These are phyloP conservation scores for Sebastes cheni DNA, from an alignment of 2,797 vertebrate genomes.

Conservation along the genomic window DNA sequence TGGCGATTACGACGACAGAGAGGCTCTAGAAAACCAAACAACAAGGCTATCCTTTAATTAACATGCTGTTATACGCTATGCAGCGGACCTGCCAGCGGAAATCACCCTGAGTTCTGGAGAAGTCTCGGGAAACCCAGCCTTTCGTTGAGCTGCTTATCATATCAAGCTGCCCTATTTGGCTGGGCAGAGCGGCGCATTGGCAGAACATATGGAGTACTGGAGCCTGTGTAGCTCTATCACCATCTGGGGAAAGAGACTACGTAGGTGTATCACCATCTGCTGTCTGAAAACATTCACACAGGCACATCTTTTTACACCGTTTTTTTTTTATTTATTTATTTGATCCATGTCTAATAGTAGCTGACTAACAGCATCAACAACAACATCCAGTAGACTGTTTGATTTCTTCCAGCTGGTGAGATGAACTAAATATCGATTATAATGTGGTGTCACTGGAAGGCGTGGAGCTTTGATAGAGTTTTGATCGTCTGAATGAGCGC, in stretches of 20 bases:
- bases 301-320: conserved; percentile 6
- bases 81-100: not conserved
- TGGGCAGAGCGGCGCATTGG: conserved; percentile 19
- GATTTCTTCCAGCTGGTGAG: not conserved
- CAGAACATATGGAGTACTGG: conserved; percentile 60
- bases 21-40: not conserved
- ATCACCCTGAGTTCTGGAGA: conserved; percentile 25
- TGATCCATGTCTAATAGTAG: conserved; percentile 15
- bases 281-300: conserved; percentile 66
- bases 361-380: not conserved
- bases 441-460: not conserved
- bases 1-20: not conserved
- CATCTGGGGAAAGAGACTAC: conserved; percentile 67
- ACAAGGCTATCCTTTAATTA: not conserved
- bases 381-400: not conserved
- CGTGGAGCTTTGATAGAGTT: not conserved
- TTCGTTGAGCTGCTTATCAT: conserved; percentile 53
- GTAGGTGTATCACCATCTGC: conserved; percentile 78
- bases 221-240: conserved; percentile 47
- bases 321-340: not conserved
- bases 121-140: conserved; percentile 21
- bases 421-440: not conserved
- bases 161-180: conserved; percentile 65
- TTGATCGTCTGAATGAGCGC: not conserved
- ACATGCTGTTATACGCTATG: not conserved